phyloP scores from a whole-genome alignment of 2,797 vertebrate species.

The Epinephelus awoara region DNA sequence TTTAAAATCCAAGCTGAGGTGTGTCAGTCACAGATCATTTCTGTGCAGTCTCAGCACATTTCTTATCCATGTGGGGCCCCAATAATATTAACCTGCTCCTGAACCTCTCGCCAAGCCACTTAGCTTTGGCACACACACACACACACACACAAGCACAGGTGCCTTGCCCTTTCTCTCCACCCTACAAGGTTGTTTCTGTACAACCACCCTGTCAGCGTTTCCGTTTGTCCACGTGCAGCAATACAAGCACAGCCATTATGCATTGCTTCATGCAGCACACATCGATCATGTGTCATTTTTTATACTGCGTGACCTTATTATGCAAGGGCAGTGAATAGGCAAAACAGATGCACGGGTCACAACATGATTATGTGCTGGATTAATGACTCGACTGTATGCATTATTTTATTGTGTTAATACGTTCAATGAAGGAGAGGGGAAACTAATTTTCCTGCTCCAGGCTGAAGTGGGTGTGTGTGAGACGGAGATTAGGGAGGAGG shows the following conservation, averaged over 20 bases:
- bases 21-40: constrained; percentile 48
- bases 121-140: constrained; percentile 6
- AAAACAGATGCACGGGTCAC: constrained; percentile 31
- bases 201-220: constrained; percentile 47
- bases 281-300: constrained; percentile 36
- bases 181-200: constrained; percentile 44
- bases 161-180: constrained; percentile 15
- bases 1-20: constrained; percentile 28
- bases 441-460: constrained; percentile 41
- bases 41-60: constrained; percentile 55
- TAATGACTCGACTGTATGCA: constrained; percentile 48
- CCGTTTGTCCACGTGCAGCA: constrained; percentile 25
- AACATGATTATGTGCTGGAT: constrained; percentile 45
- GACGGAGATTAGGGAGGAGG: constrained; percentile 56
- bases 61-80: constrained; percentile 28
- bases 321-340: constrained; percentile 7
- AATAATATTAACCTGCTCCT: constrained; percentile 55
- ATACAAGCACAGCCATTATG: constrained; percentile 39
- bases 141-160: constrained; percentile 16
- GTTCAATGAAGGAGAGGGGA: constrained; percentile 28
- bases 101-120: constrained; percentile 45
- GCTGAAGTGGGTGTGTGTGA: constrained; percentile 39
- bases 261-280: constrained; percentile 24
- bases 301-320: constrained; percentile 51
- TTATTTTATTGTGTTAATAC: constrained; percentile 55